phyloP scores from a whole-genome alignment of 2,888 invertebrate genomes.

The Brenthis ino region DNA sequence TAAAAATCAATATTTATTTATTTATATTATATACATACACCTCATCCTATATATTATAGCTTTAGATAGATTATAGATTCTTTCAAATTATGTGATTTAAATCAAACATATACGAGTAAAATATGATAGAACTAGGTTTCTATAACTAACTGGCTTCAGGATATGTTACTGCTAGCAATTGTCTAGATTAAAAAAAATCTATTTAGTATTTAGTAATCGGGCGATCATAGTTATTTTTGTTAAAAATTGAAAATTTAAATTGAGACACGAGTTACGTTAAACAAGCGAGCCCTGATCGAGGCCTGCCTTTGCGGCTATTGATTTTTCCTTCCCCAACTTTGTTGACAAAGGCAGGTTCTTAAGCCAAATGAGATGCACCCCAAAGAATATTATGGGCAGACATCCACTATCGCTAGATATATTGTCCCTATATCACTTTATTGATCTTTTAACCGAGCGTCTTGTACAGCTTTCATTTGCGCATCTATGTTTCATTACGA shows the following conservation, averaged over 20 bases:
- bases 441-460: constrained; percentile 46
- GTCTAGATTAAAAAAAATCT: too few species aligned
- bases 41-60: too few species aligned
- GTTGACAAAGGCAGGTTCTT: constrained; percentile 83
- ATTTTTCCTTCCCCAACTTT: constrained; percentile 79
- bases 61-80: too few species aligned
- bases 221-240: neutral
- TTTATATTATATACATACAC: too few species aligned
- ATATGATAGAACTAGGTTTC: too few species aligned
- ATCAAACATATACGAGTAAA: too few species aligned
- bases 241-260: constrained; percentile 50
- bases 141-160: too few species aligned
- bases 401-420: constrained; percentile 61
- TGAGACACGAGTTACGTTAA: constrained; percentile 63
- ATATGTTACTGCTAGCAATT: too few species aligned
- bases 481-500: constrained; percentile 14
- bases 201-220: too few species aligned
- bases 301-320: constrained; percentile 73
- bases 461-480: constrained; percentile 38
- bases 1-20: too few species aligned
- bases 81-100: too few species aligned
- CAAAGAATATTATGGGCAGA: constrained; percentile 83
- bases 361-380: constrained; percentile 83
- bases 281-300: constrained; percentile 67
- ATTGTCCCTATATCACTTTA: constrained; percentile 47